These are phyloP conservation scores for Ptychadena robeensis DNA, from an alignment of 2,797 vertebrate species.

Conservation along the genomic window DNA sequence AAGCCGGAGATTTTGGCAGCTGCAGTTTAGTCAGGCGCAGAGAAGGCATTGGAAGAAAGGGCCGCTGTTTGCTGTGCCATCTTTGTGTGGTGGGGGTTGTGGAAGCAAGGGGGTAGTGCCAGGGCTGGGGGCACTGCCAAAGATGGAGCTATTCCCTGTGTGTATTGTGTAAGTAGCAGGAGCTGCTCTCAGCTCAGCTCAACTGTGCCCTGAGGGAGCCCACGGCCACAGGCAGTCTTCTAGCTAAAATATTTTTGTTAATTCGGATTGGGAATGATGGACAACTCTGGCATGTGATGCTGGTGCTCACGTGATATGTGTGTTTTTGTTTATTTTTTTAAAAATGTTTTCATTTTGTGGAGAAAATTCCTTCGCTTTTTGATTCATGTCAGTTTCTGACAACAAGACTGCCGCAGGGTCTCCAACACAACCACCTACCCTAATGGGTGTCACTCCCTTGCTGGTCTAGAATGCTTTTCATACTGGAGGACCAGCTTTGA, in stretches of 20 bases:
- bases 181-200: conserved; percentile 18
- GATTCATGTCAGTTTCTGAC: too few species aligned
- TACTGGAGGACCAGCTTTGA: too few species aligned
- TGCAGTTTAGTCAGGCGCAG: neutral
- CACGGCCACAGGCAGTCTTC: neutral
- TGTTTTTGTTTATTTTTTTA: too few species aligned
- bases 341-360: too few species aligned
- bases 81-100: neutral
- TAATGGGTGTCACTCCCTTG: too few species aligned
- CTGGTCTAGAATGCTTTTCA: too few species aligned
- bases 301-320: too few species aligned
- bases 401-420: too few species aligned
- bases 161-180: conserved; percentile 14
- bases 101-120: neutral
- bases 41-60: neutral
- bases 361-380: too few species aligned
- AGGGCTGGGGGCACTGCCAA: neutral
- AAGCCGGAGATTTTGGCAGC: conserved; percentile 15
- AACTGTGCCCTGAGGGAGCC: neutral
- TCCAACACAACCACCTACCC: too few species aligned
- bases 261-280: neutral
- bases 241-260: neutral
- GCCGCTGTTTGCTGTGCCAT: neutral
- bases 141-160: neutral
- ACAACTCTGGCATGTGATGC: too few species aligned